Evolutionary conservation across 1,140 invertebrate species (phyloP), one percentile per base, ranked within the genome.

Genomic region (Popillia japonica): DNA sequence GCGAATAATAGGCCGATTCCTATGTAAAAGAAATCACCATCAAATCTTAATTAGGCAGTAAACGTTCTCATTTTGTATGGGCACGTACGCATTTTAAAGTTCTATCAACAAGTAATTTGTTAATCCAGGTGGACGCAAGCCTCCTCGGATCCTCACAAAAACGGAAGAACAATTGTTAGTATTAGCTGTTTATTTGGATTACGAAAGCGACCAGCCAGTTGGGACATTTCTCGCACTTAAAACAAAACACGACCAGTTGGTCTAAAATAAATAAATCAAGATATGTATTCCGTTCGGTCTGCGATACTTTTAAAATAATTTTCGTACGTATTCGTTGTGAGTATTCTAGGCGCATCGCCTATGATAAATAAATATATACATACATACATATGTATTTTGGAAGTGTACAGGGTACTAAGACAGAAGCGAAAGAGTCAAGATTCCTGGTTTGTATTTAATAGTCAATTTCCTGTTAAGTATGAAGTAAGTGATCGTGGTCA

Each of bases 81-180:
- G 27, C 22, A 22, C 61, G 48, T 55, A 68, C 61, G 4, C 23
- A 27, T 10, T 14, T 10, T 34, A 8, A n/a, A 17, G 27, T 74
- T 74, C 72, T 44, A 74, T 74, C 72, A 74, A 74, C 72, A 42
- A 74, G 72, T 74, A 74, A 74, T 74, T 74, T 74, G 72, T 42
- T 77, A 75, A 68, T 76, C 80, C 81, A 82, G 81, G 78, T 82
- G 81, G 78, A 48, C 72, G 77, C 79, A 80, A 77, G 81, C 78
- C 79, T 78, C 77, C 78, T 79, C 48, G 48, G 48, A 68, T 68
- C 61, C 61, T 68, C 61, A 68, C 61, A 68, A 34, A 72, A 78
- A 77, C 78, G 79, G 81, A 82, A 81, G 77, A 81, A 79, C 78
- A 81, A 81, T 81, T 76, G 78, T 79, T 81, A 81, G 81, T 75